Conservation (phyloP, 2,888 invertebrate genomes). For the Mythimna loreyi region DNA sequence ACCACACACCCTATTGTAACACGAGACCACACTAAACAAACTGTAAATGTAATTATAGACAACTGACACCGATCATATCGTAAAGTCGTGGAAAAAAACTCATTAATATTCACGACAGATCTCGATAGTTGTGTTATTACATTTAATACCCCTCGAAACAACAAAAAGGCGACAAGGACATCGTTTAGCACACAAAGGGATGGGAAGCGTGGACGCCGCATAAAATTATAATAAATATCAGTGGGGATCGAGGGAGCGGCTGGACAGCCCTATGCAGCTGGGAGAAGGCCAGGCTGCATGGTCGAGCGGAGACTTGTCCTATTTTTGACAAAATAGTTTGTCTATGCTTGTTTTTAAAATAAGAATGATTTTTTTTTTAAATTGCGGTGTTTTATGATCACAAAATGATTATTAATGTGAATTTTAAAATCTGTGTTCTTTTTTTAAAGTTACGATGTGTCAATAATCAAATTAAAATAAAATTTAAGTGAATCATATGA, state of each 20-base stretch:
- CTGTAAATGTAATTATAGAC: conserved; percentile 81
- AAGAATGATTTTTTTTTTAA: neutral
- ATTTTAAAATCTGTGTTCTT: no score
- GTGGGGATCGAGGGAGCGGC: conserved; percentile 64
- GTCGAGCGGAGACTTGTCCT: conserved; percentile 36
- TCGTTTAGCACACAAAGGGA: conserved; percentile 87
- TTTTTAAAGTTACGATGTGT: no score
- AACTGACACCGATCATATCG: conserved; percentile 85
- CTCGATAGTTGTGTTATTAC: conserved; percentile 67
- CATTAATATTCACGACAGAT: conserved; percentile 83
- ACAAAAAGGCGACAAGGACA: conserved; percentile 83
- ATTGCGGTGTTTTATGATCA: neutral
- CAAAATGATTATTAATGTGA: no score
- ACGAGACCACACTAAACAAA: conserved; percentile 60
- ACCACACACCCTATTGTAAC: conserved; percentile 60
- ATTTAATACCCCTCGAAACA: conserved; percentile 80
- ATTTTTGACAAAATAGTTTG: conserved; percentile 32
- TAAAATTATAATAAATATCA: conserved; percentile 90
- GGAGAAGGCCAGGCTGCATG: conserved; percentile 39
- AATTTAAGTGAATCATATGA: neutral
- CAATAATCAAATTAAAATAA: no score
- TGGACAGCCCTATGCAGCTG: conserved; percentile 74
- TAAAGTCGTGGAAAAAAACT: conserved; percentile 69
- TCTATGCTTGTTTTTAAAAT: conserved; percentile 5
- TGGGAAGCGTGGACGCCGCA: conserved; percentile 82